Conservation (phyloP, 2,113 vertebrate species). For the Gavia stellata region DNA sequence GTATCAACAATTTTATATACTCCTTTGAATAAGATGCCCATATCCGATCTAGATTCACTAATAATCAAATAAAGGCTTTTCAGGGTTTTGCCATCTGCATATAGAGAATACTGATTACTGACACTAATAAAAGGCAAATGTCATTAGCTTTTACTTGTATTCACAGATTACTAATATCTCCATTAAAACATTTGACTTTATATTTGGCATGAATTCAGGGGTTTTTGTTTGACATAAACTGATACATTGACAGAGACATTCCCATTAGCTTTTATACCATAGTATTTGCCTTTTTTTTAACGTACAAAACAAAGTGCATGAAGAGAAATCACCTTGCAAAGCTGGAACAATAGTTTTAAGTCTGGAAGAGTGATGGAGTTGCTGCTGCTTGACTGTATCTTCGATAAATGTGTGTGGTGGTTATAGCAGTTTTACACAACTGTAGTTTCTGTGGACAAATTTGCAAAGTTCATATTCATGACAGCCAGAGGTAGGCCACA, state of each 20-base stretch:
- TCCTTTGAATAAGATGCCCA: background rate
- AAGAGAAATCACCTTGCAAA: background rate
- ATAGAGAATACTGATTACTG: background rate
- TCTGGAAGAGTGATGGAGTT: background rate
- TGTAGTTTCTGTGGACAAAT: background rate
- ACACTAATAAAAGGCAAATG: background rate
- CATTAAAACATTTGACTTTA: background rate
- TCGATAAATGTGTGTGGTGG: background rate
- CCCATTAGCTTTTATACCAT: background rate
- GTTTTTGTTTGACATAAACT: background rate
- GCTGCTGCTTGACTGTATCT: background rate
- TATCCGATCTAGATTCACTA: background rate
- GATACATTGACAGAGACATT: background rate
- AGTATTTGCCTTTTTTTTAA: background rate
- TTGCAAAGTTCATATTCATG: background rate
- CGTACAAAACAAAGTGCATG: background rate
- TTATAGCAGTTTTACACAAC: background rate
- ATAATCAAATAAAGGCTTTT: constrained; percentile 4
- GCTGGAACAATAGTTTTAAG: background rate
- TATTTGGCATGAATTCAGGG: background rate
- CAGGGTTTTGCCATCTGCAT: background rate
- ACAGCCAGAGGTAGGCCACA: background rate
- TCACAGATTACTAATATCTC: background rate
- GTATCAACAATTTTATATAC: constrained; percentile 15
- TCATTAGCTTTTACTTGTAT: background rate